Conservation (phyloP, 2,113 vertebrate species). For the Muntiacus muntjak region DNA sequence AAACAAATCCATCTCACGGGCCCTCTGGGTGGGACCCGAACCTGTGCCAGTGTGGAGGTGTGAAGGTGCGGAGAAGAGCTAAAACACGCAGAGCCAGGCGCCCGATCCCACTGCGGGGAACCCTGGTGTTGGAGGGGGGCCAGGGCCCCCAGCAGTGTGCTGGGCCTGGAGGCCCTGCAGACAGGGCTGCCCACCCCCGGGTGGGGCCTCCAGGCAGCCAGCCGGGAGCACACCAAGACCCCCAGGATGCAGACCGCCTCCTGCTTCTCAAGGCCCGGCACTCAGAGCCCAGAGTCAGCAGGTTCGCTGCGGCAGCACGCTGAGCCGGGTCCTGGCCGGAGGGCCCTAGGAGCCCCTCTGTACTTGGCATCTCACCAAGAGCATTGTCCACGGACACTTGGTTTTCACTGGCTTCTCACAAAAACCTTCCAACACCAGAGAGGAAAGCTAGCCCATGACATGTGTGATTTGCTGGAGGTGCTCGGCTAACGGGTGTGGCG, state of each 20-base stretch:
- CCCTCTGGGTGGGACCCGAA: rapidly evolving
- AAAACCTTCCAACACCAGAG: background rate
- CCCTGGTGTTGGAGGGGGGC: rapidly evolving
- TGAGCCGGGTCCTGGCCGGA: background rate
- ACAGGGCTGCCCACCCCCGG: background rate
- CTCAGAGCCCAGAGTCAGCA: background rate
- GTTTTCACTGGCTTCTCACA: background rate
- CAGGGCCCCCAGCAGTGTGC: background rate
- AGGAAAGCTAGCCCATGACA: rapidly evolving
- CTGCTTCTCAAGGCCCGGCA: background rate
- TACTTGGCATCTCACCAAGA: background rate
- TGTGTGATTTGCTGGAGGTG: rapidly evolving
- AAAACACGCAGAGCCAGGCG: rapidly evolving
- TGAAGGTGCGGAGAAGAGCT: rapidly evolving
- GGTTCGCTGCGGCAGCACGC: rapidly evolving
- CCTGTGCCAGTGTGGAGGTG: background rate
- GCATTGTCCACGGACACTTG: rapidly evolving
- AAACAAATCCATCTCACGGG: too few species aligned
- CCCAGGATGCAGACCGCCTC: background rate
- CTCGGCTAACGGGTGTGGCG: background rate
- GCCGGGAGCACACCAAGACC: background rate
- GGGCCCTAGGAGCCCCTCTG: background rate
- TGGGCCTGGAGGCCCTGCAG: background rate
- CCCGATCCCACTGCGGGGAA: rapidly evolving
- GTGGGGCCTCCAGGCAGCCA: background rate